These are phyloP conservation scores for Delichon dasypus DNA, from an alignment of 2,797 vertebrate genomes.

Conservation along the genomic window DNA sequence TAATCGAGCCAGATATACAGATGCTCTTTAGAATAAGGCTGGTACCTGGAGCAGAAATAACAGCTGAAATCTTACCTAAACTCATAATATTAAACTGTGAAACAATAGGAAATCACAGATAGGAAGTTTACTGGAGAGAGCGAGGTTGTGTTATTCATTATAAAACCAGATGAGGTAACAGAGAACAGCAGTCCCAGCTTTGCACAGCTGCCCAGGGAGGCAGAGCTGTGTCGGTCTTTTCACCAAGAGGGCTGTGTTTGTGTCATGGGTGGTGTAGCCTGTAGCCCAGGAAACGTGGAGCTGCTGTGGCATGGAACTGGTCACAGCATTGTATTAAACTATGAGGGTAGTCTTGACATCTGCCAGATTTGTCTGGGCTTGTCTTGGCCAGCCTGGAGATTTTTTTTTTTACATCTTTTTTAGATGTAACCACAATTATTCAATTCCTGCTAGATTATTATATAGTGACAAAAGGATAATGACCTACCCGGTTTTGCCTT, in stretches of 20 bases:
- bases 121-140: not conserved
- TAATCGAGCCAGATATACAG: not conserved
- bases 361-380: not conserved
- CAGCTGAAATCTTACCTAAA: not conserved
- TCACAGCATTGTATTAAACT: not conserved
- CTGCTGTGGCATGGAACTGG: not conserved
- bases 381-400: not conserved
- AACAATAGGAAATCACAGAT: not conserved
- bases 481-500: not conserved
- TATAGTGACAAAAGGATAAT: not conserved
- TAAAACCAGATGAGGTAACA: not conserved
- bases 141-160: not conserved
- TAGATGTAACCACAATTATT: not conserved
- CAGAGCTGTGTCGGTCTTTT: not conserved
- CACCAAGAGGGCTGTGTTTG: accelerated
- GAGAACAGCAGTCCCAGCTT: not conserved
- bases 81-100: not conserved
- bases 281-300: not conserved
- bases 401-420: not conserved
- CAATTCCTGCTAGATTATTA: not conserved
- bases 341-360: not conserved
- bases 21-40: not conserved
- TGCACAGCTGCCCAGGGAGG: not conserved
- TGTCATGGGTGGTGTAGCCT: accelerated
- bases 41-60: not conserved